Evolutionary conservation across 1,140 invertebrate genomes (phyloP).

Genomic region (Homarus americanus): DNA sequence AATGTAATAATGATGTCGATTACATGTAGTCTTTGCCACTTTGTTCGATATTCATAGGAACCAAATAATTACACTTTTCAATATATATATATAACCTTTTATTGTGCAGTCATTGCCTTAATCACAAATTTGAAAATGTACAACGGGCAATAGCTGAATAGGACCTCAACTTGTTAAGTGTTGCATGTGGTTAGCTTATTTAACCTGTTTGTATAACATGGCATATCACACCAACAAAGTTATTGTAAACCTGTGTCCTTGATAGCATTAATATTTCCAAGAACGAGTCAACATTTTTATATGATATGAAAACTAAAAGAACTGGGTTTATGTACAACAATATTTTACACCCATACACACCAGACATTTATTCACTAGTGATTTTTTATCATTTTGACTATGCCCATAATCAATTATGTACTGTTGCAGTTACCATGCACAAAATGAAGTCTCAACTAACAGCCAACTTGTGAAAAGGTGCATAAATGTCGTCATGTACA

Average conservation of each 20-base stretch:
- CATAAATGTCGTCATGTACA: not conserved
- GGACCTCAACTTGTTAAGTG: constrained; percentile 8
- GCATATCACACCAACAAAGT: constrained; percentile 17
- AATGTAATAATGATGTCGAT: too few species aligned
- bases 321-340: constrained; percentile 37
- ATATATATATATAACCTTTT: constrained; percentile 49
- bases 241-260: not conserved
- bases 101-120: constrained; percentile 50
- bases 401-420: not conserved
- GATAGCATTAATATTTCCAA: not conserved
- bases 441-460: not conserved
- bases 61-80: too few species aligned
- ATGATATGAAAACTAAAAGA: constrained; percentile 17
- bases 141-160: constrained; percentile 37
- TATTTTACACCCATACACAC: constrained; percentile 53
- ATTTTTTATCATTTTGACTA: not conserved
- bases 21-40: too few species aligned
- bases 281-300: constrained; percentile 19
- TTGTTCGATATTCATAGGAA: too few species aligned
- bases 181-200: not conserved
- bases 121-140: constrained; percentile 64
- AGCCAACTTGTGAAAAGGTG: not conserved
- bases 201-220: constrained; percentile 1
- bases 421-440: not conserved
- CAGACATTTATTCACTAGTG: constrained; percentile 5